Percentiles rank a stretch among this genome's conserved stretches.
These are phyloP conservation scores for Eueides isabella DNA, from an alignment of 1,140 invertebrate genomes.

Conservation along the genomic window DNA sequence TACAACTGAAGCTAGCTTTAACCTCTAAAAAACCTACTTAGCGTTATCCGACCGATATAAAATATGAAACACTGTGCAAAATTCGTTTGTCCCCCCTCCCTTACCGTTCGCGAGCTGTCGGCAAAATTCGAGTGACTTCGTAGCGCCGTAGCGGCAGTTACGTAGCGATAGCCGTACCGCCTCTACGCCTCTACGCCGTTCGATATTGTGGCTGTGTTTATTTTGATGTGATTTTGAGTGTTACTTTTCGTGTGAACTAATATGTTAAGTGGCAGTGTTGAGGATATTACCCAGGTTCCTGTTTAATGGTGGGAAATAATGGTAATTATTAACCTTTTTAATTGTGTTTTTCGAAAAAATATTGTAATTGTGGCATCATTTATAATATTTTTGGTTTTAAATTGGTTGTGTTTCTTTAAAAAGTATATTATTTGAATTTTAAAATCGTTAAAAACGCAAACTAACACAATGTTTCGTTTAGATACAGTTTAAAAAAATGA, in stretches of 20 bases:
- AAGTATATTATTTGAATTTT: not conserved
- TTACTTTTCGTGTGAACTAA: constrained; percentile 45
- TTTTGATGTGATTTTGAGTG: constrained; percentile 51
- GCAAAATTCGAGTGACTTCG: constrained; percentile 54
- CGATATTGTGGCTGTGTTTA: constrained; percentile 54
- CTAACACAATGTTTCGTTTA: not conserved
- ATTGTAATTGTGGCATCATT: not conserved
- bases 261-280: constrained; percentile 63
- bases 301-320: constrained; percentile 74
- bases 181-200: constrained; percentile 40
- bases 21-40: constrained; percentile 4
- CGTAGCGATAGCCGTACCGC: constrained; percentile 51
- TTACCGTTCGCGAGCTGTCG: constrained; percentile 59
- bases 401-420: not conserved
- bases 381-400: not conserved
- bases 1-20: not conserved
- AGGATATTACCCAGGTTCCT: constrained; percentile 43
- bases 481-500: not conserved
- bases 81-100: constrained; percentile 55
- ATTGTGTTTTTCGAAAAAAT: not conserved
- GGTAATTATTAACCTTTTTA: constrained; percentile 50
- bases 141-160: constrained; percentile 75
- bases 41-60: constrained; percentile 54
- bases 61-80: constrained; percentile 79
- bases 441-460: not conserved